A percentile compares a stretch with the other conserved stretches of the same genome.
Evolutionary conservation across 1,140 invertebrate genomes (phyloP).

Genomic region (Theocolax elegans): DNA sequence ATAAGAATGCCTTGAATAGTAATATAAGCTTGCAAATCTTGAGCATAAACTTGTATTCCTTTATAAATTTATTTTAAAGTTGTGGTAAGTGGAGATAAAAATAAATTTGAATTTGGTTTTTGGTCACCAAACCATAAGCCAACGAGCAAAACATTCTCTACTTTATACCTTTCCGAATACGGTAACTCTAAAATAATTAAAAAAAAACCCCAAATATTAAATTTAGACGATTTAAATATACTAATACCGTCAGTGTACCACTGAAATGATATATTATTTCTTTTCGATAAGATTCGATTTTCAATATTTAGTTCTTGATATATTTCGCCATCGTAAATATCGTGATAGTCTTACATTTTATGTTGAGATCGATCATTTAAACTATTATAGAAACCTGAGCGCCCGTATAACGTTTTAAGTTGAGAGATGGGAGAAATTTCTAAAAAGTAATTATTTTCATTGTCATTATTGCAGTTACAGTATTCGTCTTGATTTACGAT

Average conservation of each 20-base stretch:
- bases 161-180: no score
- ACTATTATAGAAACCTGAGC: background rate
- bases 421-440: background rate
- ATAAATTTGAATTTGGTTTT: no score
- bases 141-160: background rate
- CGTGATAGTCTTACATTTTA: background rate
- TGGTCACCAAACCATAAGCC: conserved; percentile 29
- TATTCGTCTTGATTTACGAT: background rate
- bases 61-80: background rate
- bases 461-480: background rate
- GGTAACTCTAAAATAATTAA: no score
- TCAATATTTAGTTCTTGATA: background rate
- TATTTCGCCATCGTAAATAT: conserved; percentile 16
- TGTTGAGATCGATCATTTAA: background rate
- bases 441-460: background rate
- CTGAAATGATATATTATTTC: conserved; percentile 1
- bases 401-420: background rate
- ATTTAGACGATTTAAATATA: no score
- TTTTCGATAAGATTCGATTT: background rate
- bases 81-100: background rate
- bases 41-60: background rate
- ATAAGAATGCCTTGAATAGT: background rate
- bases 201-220: conserved; percentile 2
- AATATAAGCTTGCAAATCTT: background rate
- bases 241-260: no score